Percentiles rank a stretch among this genome's conserved stretches.
Evolutionary conservation across 30 jellyfish, hydroid and myxozoan species (phyloP).

Genomic region (Aurelia sp.): DNA sequence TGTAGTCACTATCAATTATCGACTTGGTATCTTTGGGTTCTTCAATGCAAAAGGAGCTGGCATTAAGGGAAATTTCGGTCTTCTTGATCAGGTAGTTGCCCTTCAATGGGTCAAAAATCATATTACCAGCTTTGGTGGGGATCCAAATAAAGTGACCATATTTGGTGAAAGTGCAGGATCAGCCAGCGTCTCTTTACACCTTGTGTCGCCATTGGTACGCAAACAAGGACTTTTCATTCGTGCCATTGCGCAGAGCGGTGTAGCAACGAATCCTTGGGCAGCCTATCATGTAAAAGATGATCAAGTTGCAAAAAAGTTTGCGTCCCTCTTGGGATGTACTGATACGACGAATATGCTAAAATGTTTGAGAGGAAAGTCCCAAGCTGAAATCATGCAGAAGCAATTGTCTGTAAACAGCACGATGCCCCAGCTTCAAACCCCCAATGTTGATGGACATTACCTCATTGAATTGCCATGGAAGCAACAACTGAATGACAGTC

Average conservation of each 20-base stretch:
- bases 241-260: not conserved
- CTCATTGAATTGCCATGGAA: too few species aligned
- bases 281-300: too few species aligned
- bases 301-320: too few species aligned
- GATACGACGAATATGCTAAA: too few species aligned
- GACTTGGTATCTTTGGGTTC: conserved; percentile 61
- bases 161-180: conserved; percentile 28
- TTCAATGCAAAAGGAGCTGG: conserved; percentile 24
- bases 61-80: conserved; percentile 25
- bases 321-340: too few species aligned
- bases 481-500: too few species aligned
- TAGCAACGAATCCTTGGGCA: too few species aligned
- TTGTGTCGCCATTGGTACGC: conserved; percentile 3
- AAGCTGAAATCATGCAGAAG: too few species aligned
- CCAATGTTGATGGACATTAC: too few species aligned
- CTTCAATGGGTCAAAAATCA: conserved; percentile 49
- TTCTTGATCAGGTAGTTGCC: conserved; percentile 52
- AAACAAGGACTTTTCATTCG: conserved; percentile 8
- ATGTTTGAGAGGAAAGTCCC: too few species aligned
- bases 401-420: too few species aligned
- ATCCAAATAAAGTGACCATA: conserved; percentile 45
- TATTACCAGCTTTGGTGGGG: conserved; percentile 41
- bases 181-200: not conserved
- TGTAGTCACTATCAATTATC: conserved; percentile 38
- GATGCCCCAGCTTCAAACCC: too few species aligned